Conservation (phyloP, 2,113 vertebrate species). For the Noctilio leporinus region DNA sequence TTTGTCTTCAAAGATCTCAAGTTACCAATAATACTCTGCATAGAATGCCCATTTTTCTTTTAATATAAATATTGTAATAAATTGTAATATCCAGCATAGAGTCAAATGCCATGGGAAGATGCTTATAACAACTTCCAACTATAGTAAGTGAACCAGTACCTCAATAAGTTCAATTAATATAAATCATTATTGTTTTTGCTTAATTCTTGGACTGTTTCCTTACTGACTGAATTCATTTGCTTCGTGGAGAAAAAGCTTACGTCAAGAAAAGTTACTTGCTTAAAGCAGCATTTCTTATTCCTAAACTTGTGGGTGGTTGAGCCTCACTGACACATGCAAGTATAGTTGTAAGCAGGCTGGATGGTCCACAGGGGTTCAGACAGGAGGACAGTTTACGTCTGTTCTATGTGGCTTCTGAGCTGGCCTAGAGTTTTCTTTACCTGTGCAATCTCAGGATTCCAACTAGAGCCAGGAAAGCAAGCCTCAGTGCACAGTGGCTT, state of each 20-base stretch:
- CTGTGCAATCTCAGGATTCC: neutral
- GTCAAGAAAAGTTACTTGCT: neutral
- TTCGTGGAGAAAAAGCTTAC: neutral
- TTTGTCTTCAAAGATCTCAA: neutral
- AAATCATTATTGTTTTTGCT: neutral
- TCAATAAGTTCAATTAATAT: neutral
- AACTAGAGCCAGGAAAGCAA: neutral
- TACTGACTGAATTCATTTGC: neutral
- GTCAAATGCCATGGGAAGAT: neutral
- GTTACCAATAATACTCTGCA: neutral
- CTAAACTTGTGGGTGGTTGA: neutral
- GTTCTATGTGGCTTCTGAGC: neutral
- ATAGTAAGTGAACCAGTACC: neutral
- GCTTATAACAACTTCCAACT: neutral
- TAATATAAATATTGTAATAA: neutral
- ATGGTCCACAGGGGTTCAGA: neutral
- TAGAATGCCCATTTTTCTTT: neutral
- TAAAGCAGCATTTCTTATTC: neutral
- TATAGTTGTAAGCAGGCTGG: neutral
- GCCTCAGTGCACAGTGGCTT: accelerated
- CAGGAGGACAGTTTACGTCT: neutral
- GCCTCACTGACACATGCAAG: neutral
- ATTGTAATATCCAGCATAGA: neutral
- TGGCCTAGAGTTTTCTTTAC: neutral
- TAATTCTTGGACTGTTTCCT: neutral